Evolutionary conservation across 2,888 invertebrate genomes (phyloP).

Genomic region (Brassicogethes aeneus): DNA sequence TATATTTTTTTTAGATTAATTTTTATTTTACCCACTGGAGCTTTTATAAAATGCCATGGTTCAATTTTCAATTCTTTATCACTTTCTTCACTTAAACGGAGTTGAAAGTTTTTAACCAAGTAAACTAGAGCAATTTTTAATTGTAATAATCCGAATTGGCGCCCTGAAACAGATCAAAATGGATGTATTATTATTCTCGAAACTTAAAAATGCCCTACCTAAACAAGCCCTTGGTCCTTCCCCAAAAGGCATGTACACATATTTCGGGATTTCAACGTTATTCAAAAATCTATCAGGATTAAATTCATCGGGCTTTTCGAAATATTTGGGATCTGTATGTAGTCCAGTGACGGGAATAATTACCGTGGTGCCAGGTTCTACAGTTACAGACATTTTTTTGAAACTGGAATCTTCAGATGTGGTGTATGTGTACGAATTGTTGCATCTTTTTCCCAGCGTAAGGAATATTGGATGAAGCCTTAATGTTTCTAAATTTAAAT

Average conservation of each 20-base stretch:
- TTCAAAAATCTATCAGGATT: constrained; percentile 37
- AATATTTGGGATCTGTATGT: constrained; percentile 35
- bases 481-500: constrained; percentile 1
- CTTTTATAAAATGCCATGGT: neutral
- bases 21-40: neutral
- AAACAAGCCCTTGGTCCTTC: constrained; percentile 31
- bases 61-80: neutral
- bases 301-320: constrained; percentile 35
- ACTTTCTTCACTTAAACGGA: constrained; percentile 19
- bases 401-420: constrained; percentile 14
- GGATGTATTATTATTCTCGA: constrained; percentile 5
- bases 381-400: constrained; percentile 15
- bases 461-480: constrained; percentile 16
- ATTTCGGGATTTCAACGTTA: constrained; percentile 24
- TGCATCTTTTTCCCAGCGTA: constrained; percentile 20
- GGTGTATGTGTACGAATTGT: constrained; percentile 20
- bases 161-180: constrained; percentile 18
- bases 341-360: constrained; percentile 30
- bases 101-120: constrained; percentile 30
- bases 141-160: constrained; percentile 26
- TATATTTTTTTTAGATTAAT: neutral
- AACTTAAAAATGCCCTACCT: constrained; percentile 20
- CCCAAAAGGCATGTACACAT: constrained; percentile 28
- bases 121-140: constrained; percentile 35
- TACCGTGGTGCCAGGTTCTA: constrained; percentile 30